Base-by-base conservation (phyloP, 1,140 invertebrate genomes). In the Scaptomyza graminum region DNA sequence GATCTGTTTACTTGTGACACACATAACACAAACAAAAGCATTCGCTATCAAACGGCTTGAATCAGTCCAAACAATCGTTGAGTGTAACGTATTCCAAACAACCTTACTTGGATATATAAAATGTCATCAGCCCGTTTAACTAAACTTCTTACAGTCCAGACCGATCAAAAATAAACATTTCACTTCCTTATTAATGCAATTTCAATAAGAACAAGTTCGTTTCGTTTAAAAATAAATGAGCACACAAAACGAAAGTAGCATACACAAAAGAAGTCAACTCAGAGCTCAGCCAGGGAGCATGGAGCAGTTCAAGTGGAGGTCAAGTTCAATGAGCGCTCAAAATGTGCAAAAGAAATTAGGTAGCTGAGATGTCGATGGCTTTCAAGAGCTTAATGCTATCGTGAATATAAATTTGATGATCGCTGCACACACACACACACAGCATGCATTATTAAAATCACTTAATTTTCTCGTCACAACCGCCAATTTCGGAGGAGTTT, bases 171-270 rank as follows among this genome's bases (percentile, higher is more conserved):
- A 87, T 87, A 87, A 87, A 79, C 79, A 76, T 88, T 79, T 59
- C 73, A 88, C 82, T 87, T 87, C 82, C 82, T 87, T 87, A 87
- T 87, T 88, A 87, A 87, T 88, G 83, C 67, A 79, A 88, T 88
- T 87, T 87, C 75, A 83, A 88, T 87, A 88, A 81, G 44, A 62
- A 61, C 52, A 64, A 75, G 56, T 71, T 60, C 55, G 70, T 54
- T 71, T 60, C 55, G 70, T 54, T 73, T 46, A 55, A 59, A 70
- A 52, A 69, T 70, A 69, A 85, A 75, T 60, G 69, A 68, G 57
- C 80, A 79, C 62, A 77, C 81, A 71, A 81, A 68, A 77, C 76
- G 74, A 84, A 79, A 79, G 76, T 79, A 64, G 57, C 64, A 63
- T 39, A 46, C 49, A 51, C 13, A 46, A 34, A 64, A 28, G 22